Conservation (phyloP, 1,140 invertebrate species). For the Riptortus pedestris region DNA sequence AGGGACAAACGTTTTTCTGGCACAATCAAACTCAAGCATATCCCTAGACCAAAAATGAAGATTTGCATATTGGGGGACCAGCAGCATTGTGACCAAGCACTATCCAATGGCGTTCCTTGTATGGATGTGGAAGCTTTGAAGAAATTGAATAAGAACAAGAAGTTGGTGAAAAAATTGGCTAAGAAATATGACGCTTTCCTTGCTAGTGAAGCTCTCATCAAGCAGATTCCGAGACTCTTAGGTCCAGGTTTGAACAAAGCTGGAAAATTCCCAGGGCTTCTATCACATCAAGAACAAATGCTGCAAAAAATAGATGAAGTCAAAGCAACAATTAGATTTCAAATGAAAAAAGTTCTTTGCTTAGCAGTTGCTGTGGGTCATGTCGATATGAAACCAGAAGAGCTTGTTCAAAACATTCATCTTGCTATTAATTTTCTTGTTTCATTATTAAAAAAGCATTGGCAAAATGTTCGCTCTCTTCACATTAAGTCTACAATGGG, state of each 20-base stretch:
- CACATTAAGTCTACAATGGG: conserved; percentile 99
- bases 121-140: conserved; percentile 98
- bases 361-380: conserved; percentile 95
- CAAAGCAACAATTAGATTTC: conserved; percentile 98
- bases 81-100: conserved; percentile 98
- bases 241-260: conserved; percentile 99
- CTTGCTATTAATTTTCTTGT: conserved; percentile 97
- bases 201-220: conserved; percentile 96
- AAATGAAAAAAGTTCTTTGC: conserved; percentile 99
- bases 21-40: conserved; percentile 97
- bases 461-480: conserved; percentile 96
- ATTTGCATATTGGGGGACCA: conserved; percentile 98
- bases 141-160: conserved; percentile 99
- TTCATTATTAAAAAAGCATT: conserved; percentile 98
- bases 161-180: conserved; percentile 93
- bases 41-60: conserved; percentile 95
- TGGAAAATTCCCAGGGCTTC: conserved; percentile 96
- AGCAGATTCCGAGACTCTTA: conserved; percentile 95
- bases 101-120: conserved; percentile 78
- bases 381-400: conserved; percentile 86
- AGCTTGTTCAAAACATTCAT: conserved; percentile 91
- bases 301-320: conserved; percentile 92
- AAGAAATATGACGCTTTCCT: conserved; percentile 96
- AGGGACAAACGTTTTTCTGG: conserved; percentile 99
- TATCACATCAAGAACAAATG: conserved; percentile 94